These are phyloP conservation scores for Philotrypesis tridentata DNA, from an alignment of 1,140 invertebrate species.

Conservation along the genomic window DNA sequence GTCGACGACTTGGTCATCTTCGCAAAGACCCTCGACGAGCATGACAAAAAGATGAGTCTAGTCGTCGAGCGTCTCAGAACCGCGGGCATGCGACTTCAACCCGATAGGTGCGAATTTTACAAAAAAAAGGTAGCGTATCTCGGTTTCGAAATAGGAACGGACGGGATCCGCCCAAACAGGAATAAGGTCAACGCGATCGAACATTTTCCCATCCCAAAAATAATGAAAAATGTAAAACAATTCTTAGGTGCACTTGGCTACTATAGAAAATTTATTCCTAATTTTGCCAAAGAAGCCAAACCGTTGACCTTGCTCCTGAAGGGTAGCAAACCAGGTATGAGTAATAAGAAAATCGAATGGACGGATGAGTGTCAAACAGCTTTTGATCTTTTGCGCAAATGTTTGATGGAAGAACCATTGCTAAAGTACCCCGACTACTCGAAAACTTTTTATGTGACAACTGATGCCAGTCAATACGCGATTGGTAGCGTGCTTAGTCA, in stretches of 20 bases:
- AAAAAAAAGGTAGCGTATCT: not conserved
- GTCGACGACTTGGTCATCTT: not conserved
- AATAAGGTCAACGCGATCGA: not conserved
- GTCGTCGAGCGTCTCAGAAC: too few relatives aligned
- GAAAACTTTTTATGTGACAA: constrained; percentile 15
- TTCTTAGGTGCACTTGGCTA: too few relatives aligned
- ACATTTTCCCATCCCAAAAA: not conserved
- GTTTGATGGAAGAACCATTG: not conserved
- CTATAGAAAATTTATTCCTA: too few relatives aligned
- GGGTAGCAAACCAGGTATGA: too few relatives aligned
- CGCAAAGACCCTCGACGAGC: too few relatives aligned
- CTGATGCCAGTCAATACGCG: not conserved
- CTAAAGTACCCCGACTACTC: not conserved
- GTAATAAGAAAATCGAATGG: not conserved
- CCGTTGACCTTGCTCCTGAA: not conserved
- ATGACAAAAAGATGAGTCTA: too few relatives aligned
- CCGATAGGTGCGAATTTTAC: constrained; percentile 2
- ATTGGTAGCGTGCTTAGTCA: constrained; percentile 4
- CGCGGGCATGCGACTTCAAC: not conserved
- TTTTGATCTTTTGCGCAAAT: not conserved
- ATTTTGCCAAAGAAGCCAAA: not conserved
- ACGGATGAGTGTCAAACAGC: not conserved
- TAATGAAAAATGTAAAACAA: not conserved
- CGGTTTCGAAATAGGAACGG: not conserved
- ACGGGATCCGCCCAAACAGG: not conserved